Evolutionary conservation across 2,113 vertebrate genomes (phyloP).

Genomic region (Ceratotherium simum): DNA sequence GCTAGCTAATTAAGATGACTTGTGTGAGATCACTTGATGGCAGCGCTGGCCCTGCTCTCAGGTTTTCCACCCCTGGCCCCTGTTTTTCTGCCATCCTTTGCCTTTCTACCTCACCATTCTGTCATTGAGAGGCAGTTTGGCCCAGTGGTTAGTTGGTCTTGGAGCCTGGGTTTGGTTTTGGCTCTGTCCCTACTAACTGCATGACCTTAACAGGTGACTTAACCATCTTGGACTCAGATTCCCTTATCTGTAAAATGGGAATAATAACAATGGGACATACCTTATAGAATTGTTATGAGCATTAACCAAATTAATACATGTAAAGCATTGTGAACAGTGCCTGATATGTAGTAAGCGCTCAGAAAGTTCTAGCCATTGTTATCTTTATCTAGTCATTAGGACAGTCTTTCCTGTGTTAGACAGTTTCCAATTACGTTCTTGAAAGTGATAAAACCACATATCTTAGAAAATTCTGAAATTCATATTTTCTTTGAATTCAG

Average conservation of each 20-base stretch:
- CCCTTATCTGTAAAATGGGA: neutral
- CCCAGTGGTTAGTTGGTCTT: neutral
- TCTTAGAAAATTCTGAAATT: neutral
- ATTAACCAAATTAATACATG: neutral
- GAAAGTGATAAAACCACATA: neutral
- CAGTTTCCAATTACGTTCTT: neutral
- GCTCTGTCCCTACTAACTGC: neutral
- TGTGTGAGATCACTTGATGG: neutral
- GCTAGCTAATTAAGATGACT: neutral
- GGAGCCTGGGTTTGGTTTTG: neutral
- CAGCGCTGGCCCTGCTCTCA: neutral
- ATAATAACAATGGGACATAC: neutral
- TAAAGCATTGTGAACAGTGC: neutral
- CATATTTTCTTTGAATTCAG: neutral
- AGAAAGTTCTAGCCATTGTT: neutral
- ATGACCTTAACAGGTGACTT: neutral
- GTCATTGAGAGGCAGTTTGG: neutral
- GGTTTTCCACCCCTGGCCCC: neutral
- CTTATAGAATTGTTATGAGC: neutral
- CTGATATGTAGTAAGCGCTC: neutral
- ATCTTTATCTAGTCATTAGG: neutral
- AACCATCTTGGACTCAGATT: neutral
- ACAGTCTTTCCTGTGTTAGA: neutral
- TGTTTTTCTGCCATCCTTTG: neutral
- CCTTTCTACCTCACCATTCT: neutral